Base-by-base conservation (phyloP, 2,113 vertebrate genomes). In the Corydoras sp. region DNA sequence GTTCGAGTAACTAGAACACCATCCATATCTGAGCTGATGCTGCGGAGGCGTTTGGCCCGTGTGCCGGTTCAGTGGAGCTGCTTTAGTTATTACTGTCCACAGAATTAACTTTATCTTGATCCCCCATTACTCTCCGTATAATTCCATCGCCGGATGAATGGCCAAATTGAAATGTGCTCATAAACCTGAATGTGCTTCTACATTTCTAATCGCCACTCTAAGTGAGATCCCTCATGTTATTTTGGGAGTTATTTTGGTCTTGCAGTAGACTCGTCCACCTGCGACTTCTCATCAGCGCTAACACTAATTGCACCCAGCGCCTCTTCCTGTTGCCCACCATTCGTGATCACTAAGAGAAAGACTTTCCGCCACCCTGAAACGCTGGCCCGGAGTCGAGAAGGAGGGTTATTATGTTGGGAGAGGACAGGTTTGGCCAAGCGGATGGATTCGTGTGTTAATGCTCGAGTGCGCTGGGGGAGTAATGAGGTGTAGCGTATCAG, bases 401-500 rank as follows among this genome's bases (percentile, higher is more conserved):
- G 83, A 86, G 84, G 83, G 85, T 84, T 83, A 66, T 81, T 82
- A 86, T 74, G 83, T 83, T 86, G 83, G 80, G 85, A 83, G 81
- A 88, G 88, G 88, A 90, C 86, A 88, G 84, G 85, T 87, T 86
- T 83, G 87, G 81, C 85, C 82, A 85, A 88, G 85, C 85, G 88
- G 85, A 88, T 83, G 81, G 83, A 89, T 89, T 88, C 86, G 86
- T 83, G 86, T 83, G 74, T 88, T 88, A 87, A 89, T 86, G 89
- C 89, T 87, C 85, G 81, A 82, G 86, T 89, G 89, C 85, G 81
- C 85, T 76, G 77, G 83, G 79, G 78, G 87, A 85, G 85, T 89
- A 90, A 90, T 90, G 89, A 89, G 86, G 86, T 90, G 88, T 89
- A 88, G 87, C 86, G 83, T 87, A 89, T 88, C 87, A 89, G 85